Evolutionary conservation across 2,113 vertebrate species (phyloP).

Genomic region (Stegostoma tigrinum): DNA sequence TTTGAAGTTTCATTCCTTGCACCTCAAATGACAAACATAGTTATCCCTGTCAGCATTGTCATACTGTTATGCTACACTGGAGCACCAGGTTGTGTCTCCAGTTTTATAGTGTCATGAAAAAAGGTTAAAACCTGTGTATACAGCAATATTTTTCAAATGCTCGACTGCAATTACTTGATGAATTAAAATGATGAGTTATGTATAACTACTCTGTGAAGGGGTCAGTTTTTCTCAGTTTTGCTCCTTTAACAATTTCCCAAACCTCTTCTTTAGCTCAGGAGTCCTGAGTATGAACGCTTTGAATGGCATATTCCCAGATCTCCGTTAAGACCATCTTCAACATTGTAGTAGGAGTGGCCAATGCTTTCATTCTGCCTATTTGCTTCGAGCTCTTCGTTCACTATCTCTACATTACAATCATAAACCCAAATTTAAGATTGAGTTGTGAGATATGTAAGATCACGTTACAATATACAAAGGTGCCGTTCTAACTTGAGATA

Average conservation of each 20-base stretch:
- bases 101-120: neutral
- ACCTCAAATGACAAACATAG: neutral
- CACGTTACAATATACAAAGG: neutral
- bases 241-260: neutral
- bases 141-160: neutral
- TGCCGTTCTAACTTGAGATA: neutral
- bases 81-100: neutral
- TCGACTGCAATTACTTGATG: neutral
- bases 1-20: neutral
- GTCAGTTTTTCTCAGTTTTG: neutral
- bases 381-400: neutral
- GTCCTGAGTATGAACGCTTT: neutral
- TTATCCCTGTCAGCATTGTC: neutral
- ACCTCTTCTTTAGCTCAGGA: neutral
- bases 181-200: neutral
- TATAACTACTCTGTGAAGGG: neutral
- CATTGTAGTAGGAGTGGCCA: neutral
- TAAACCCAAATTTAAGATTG: neutral
- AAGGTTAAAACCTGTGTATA: neutral
- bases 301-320: neutral
- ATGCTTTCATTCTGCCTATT: neutral
- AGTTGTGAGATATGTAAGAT: neutral
- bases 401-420: neutral
- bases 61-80: neutral
- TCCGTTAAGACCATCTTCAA: neutral